A percentile compares a stretch with the other conserved stretches of the same genome.
Conservation (phyloP, 2,888 invertebrate genomes). For the Capitulum mitella region DNA sequence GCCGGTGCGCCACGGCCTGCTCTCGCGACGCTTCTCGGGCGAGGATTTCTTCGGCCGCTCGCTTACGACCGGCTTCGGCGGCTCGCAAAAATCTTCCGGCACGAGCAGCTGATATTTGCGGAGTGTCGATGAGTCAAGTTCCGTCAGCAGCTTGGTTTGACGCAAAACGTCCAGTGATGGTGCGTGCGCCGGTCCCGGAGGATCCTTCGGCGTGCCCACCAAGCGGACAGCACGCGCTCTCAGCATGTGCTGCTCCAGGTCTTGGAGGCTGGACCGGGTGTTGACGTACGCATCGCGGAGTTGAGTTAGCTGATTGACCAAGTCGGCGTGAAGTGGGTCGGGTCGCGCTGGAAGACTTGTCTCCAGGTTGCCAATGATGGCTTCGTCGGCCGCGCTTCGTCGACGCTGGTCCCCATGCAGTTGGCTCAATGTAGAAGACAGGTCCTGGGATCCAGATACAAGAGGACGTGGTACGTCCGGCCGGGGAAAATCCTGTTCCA, state of each 20-base stretch:
- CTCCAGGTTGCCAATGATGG: neutral
- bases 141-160: neutral
- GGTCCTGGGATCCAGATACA: neutral
- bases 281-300: neutral
- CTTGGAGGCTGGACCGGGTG: neutral
- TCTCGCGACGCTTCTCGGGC: constrained; percentile 39
- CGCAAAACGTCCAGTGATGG: constrained; percentile 1
- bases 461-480: neutral
- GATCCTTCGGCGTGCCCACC: neutral
- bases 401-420: neutral
- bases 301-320: neutral
- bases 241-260: constrained; percentile 24
- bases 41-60: constrained; percentile 80
- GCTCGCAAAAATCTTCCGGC: constrained; percentile 39
- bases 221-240: constrained; percentile 6
- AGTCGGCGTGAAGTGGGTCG: constrained; percentile 5
- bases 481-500: neutral
- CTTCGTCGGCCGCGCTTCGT: neutral
- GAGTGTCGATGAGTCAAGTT: constrained; percentile 12
- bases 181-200: neutral
- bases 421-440: neutral
- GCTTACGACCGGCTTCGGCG: constrained; percentile 61
- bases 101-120: constrained; percentile 28
- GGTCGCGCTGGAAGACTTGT: neutral
- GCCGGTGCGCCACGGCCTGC: constrained; percentile 38